Conservation (phyloP, 1,140 invertebrate genomes). For the Ceratina calcarata region DNA sequence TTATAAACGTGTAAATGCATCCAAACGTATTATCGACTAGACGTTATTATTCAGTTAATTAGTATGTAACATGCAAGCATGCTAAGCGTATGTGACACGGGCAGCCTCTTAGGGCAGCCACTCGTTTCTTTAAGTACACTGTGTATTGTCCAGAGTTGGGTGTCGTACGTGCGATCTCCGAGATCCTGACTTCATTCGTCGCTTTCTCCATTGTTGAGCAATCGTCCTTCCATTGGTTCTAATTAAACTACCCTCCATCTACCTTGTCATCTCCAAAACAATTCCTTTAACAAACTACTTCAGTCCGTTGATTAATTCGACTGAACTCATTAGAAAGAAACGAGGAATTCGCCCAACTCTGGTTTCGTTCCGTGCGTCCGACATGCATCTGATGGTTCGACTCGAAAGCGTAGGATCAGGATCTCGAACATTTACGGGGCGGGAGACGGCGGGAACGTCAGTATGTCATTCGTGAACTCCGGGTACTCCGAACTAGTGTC, state of each 20-base stretch:
- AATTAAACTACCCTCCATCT: no score
- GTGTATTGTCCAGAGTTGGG: slow-evolving; percentile 45
- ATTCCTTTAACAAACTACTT: no score
- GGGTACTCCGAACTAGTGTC: slow-evolving; percentile 79
- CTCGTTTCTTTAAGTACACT: slow-evolving; percentile 40
- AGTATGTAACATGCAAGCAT: slow-evolving; percentile 68
- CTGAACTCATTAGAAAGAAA: no score
- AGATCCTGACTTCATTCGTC: neutral
- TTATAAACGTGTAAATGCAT: slow-evolving; percentile 77
- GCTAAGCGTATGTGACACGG: slow-evolving; percentile 65
- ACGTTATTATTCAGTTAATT: slow-evolving; percentile 56
- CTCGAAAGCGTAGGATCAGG: neutral
- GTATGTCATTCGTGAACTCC: slow-evolving; percentile 76
- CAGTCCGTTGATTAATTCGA: no score
- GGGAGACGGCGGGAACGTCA: slow-evolving; percentile 76
- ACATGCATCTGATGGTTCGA: slow-evolving; percentile 5
- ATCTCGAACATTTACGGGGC: slow-evolving; percentile 66
- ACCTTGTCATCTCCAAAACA: no score
- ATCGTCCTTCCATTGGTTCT: slow-evolving; percentile 6
- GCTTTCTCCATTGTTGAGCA: neutral
- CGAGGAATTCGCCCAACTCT: slow-evolving; percentile 34
- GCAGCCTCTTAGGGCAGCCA: slow-evolving; percentile 4
- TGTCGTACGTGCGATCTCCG: neutral
- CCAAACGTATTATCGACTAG: slow-evolving; percentile 70
- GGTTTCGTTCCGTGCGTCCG: neutral